Percentiles rank a stretch among this genome's conserved stretches.
Conservation (phyloP, 2,888 invertebrate genomes). For the Polydrusus pterygomalis region DNA sequence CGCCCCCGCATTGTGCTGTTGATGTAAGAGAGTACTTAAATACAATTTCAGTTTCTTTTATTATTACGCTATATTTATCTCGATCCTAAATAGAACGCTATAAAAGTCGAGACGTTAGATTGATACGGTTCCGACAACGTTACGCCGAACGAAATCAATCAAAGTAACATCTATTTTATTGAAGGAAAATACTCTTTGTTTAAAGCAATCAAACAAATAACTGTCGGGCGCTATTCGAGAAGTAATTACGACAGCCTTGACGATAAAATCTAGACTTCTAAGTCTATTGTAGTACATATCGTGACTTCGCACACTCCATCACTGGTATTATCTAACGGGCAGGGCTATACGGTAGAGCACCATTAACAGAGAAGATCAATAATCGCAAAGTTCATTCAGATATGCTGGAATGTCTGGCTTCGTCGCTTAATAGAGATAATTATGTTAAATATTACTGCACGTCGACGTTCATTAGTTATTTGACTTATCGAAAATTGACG, state of each 20-base stretch:
- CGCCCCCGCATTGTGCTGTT: no score
- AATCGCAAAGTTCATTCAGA: constrained; percentile 52
- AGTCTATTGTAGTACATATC: constrained; percentile 35
- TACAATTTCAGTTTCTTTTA: no score
- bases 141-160: no score
- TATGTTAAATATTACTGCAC: constrained; percentile 31
- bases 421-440: constrained; percentile 35
- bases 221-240: constrained; percentile 26
- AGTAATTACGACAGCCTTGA: constrained; percentile 20
- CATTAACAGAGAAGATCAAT: constrained; percentile 47
- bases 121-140: no score
- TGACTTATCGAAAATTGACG: no score
- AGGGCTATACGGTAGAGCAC: constrained; percentile 45
- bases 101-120: no score
- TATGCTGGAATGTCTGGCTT: constrained; percentile 31
- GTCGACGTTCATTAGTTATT: constrained; percentile 28
- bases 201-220: constrained; percentile 30
- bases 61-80: no score
- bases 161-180: no score
- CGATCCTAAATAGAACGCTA: no score
- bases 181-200: not conserved
- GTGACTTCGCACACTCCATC: constrained; percentile 48
- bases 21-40: no score
- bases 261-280: constrained; percentile 43
- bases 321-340: constrained; percentile 45